These are phyloP conservation scores for Drosophila sechellia DNA, from an alignment of 1,140 invertebrate species.

Conservation along the genomic window DNA sequence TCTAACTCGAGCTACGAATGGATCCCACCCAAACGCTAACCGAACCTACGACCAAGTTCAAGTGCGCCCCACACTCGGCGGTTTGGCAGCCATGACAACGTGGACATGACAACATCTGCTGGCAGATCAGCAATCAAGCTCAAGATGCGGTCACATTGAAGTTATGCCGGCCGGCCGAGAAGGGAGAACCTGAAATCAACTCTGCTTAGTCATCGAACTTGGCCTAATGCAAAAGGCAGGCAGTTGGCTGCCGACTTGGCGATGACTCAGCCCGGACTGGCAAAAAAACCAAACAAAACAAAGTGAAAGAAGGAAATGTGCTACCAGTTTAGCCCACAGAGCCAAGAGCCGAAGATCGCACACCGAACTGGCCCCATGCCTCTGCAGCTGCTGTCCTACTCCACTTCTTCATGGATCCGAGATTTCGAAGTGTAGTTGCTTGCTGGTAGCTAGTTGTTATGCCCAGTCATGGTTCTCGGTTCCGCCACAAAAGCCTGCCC, in stretches of 20 bases:
- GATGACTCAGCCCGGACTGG: conserved; percentile 65
- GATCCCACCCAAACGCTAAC: conserved; percentile 6
- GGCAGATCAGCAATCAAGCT: conserved; percentile 44
- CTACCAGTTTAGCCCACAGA: conserved; percentile 69
- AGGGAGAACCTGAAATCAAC: conserved; percentile 48
- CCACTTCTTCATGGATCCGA: conserved; percentile 44
- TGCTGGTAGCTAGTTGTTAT: conserved; percentile 42
- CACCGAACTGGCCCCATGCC: conserved; percentile 33
- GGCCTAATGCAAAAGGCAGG: conserved; percentile 73
- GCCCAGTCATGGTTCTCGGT: conserved; percentile 63
- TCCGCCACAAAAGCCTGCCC: conserved; percentile 56
- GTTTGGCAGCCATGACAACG: conserved; percentile 13
- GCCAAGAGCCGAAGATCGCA: conserved; percentile 24
- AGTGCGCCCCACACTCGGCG: conserved; percentile 5
- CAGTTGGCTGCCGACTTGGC: conserved; percentile 52
- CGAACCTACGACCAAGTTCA: conserved; percentile 16
- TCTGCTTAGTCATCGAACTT: conserved; percentile 80
- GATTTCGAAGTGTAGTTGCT: conserved; percentile 35
- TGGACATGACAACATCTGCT: conserved; percentile 42
- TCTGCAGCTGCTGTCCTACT: conserved; percentile 47
- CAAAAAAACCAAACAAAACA: conserved; percentile 35
- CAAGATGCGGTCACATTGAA: conserved; percentile 71
- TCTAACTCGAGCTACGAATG: neutral
- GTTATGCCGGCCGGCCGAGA: conserved; percentile 64
- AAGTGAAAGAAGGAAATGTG: conserved; percentile 53